These are phyloP conservation scores for Thaumatotibia leucotreta DNA, from an alignment of 1,140 invertebrate genomes.

Conservation along the genomic window DNA sequence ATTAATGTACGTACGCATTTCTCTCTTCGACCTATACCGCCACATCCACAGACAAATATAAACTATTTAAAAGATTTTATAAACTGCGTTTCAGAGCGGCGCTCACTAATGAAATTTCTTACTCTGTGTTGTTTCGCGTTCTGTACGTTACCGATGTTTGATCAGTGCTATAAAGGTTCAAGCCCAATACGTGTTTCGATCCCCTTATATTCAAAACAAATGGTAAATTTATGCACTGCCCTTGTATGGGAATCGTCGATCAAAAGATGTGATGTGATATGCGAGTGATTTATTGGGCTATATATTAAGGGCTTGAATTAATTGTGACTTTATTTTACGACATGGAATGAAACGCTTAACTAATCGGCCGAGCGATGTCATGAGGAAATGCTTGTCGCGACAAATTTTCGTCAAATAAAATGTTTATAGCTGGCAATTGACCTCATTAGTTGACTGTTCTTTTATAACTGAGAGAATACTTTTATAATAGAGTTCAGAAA, in stretches of 20 bases:
- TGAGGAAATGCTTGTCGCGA: neutral
- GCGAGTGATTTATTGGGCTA: slow-evolving; percentile 34
- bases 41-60: slow-evolving; percentile 1
- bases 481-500: neutral
- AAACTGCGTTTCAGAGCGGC: neutral
- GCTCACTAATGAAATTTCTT: slow-evolving; percentile 1
- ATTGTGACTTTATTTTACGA: slow-evolving; percentile 5
- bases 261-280: slow-evolving; percentile 39
- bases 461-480: neutral
- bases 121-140: slow-evolving; percentile 17
- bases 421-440: neutral
- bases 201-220: slow-evolving; percentile 48
- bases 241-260: slow-evolving; percentile 56
- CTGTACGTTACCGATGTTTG: slow-evolving; percentile 13
- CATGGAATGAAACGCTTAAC: slow-evolving; percentile 24
- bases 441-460: neutral
- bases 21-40: neutral
- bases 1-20: slow-evolving; percentile 16
- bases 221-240: slow-evolving; percentile 52
- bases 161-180: slow-evolving; percentile 22
- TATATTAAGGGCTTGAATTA: slow-evolving; percentile 17
- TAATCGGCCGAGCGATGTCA: slow-evolving; percentile 17
- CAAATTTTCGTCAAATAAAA: neutral
- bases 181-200: slow-evolving; percentile 30
- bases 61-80: neutral